Base-by-base conservation (phyloP, 2,888 invertebrate species). In the Stratiomys singularior region DNA sequence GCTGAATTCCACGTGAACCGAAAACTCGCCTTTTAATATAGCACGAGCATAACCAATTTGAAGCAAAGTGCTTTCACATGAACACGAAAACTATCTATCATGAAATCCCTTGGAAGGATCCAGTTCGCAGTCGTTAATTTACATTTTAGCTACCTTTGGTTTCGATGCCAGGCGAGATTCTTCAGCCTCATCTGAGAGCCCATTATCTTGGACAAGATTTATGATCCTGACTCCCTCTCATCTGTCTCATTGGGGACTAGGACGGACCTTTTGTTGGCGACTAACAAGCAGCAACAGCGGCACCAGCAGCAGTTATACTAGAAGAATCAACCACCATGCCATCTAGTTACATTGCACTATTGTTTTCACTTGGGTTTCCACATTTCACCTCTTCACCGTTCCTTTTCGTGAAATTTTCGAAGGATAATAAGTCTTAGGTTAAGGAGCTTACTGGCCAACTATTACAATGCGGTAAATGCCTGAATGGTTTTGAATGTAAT, bases 361-460 rank as follows among this genome's bases (percentile, higher is more conserved):
- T 46, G n/a, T 25, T 47, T 46, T 23, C 47, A 25, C 69, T 2
- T 18, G 25, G 44, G 66, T 66, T 13, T 66, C 18, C 5, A 37
- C 4, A 66, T 27, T 13, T 0, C 47, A 46, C 25, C 30, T 21
- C n/a, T 23, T 15, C 69, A 13, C 28, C 46, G 15, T 9, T 21
- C 28, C 66, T 44, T n/a, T 66, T 21, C 37, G 64, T 37, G 11
- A 11, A 44, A 69, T 23, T 30, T 69, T 69, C 47, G 47, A 30
- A 69, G 69, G 47, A 69, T 69, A 69, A 69, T 69, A 69, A 69
- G 69, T 69, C 69, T 69, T 69, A 69, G 69, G 69, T 69, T 69
- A 69, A 69, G 69, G 69, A 69, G 69, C 69, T 69, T 69, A 69
- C 69, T 25, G 69, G 69, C 69, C 69, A 69, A 69, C 69, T 69